phyloP scores from a whole-genome alignment of 2,888 invertebrate species.

The Dicranocentrus wangi region DNA sequence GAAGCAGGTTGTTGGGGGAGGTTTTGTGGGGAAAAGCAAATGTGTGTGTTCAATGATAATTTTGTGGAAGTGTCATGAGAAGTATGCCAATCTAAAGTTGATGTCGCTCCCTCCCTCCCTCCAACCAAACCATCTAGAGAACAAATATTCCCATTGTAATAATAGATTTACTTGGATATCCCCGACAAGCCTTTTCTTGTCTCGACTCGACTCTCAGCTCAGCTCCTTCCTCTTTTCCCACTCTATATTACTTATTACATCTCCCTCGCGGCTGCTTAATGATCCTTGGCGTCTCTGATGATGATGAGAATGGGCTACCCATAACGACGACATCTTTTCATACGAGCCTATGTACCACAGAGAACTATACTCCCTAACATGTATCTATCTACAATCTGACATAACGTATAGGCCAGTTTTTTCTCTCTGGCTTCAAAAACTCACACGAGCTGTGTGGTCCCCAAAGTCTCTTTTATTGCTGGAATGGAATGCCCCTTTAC shows the following conservation, averaged over 20 bases:
- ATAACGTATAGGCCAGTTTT: too few species aligned
- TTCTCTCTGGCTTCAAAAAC: not conserved
- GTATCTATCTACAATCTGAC: too few species aligned
- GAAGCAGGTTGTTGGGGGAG: too few species aligned
- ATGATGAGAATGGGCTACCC: slow-evolving; percentile 60
- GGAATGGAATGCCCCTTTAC: slow-evolving; percentile 17
- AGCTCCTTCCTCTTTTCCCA: too few species aligned
- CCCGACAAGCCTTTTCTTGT: too few species aligned
- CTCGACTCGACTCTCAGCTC: too few species aligned
- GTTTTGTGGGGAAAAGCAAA: not conserved
- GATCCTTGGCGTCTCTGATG: slow-evolving; percentile 68
- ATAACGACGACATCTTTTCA: slow-evolving; percentile 47
- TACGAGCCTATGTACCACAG: not conserved
- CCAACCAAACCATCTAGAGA: too few species aligned
- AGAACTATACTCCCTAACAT: too few species aligned
- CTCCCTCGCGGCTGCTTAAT: slow-evolving; percentile 69
- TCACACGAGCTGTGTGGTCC: slow-evolving; percentile 53
- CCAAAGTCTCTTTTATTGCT: slow-evolving; percentile 50
- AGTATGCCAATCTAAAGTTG: slow-evolving; percentile 53
- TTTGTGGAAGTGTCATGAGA: slow-evolving; percentile 39
- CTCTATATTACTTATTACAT: too few species aligned
- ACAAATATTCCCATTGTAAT: too few species aligned
- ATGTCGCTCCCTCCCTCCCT: slow-evolving; percentile 12
- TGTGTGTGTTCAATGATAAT: slow-evolving; percentile 54
- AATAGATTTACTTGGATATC: too few species aligned